Percentiles rank a stretch among this genome's conserved stretches.
phyloP scores from a whole-genome alignment of 2,113 vertebrate species.

The Calonectris borealis region DNA sequence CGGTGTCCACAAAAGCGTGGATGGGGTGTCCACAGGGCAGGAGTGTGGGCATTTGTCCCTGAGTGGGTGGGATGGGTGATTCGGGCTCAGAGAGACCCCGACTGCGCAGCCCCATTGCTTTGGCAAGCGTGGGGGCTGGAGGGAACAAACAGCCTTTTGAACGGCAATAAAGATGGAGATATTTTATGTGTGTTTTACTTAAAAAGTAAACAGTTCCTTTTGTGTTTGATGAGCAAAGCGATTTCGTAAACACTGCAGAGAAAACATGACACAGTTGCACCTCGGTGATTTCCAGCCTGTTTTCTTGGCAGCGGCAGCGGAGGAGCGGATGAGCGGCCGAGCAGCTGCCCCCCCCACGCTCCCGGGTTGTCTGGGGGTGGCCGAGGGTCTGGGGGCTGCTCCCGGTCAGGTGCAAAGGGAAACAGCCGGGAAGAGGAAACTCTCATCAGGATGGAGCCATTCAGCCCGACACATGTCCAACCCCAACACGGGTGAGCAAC shows the following conservation, averaged over 20 bases:
- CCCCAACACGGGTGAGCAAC: neutral
- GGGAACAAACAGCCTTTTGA: neutral
- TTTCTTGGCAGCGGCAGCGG: neutral
- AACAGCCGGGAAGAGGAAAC: neutral
- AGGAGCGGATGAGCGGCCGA: fast-evolving
- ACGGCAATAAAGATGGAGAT: neutral
- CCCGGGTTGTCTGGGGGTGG: too few relatives aligned
- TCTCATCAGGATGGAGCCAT: neutral
- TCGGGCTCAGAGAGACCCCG: neutral
- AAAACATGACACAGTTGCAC: neutral
- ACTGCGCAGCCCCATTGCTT: neutral
- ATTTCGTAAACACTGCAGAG: constrained; percentile 10
- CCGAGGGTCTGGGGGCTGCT: neutral
- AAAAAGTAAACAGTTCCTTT: constrained; percentile 21
- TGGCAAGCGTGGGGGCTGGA: neutral
- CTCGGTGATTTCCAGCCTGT: neutral
- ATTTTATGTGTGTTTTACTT: constrained; percentile 26
- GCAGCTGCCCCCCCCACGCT: neutral
- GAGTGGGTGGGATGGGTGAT: neutral
- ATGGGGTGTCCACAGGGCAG: neutral
- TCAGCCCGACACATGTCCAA: neutral
- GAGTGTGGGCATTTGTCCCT: fast-evolving
- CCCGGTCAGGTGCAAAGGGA: neutral
- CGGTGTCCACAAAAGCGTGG: fast-evolving
- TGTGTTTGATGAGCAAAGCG: constrained; percentile 35